phyloP scores from a whole-genome alignment of 2,113 vertebrate species.

The Fregetta grallaria region DNA sequence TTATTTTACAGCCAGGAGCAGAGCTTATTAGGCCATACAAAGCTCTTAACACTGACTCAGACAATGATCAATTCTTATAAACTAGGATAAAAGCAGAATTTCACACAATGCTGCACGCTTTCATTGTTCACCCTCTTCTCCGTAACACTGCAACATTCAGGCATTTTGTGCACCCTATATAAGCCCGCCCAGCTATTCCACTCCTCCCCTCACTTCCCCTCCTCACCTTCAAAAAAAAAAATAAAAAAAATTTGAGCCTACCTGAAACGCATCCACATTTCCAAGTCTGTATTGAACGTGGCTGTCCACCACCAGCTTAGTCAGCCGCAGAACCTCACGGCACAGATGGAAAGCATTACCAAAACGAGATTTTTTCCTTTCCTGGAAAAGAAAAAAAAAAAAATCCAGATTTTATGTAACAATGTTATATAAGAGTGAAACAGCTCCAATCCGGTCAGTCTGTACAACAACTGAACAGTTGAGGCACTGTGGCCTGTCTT shows the following conservation, averaged over 20 bases:
- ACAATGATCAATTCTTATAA: background rate
- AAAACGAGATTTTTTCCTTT: constrained; percentile 96
- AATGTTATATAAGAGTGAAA: background rate
- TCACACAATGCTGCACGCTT: accelerated
- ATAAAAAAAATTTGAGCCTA: background rate
- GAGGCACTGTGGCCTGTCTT: background rate
- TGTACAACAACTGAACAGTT: background rate
- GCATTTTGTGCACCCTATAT: background rate
- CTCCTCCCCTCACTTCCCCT: background rate
- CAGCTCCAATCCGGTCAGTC: background rate
- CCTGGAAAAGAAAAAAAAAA: constrained; percentile 67
- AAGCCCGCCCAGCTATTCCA: background rate
- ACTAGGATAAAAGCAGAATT: background rate
- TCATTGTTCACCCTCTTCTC: background rate
- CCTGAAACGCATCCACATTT: constrained; percentile 98
- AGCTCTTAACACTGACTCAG: background rate
- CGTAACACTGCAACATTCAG: accelerated
- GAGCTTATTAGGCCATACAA: background rate
- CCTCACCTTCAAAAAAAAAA: too few relatives aligned
- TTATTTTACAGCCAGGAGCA: background rate
- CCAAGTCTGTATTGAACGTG: constrained; percentile 97
- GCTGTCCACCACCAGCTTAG: constrained; percentile 97
- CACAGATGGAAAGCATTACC: constrained; percentile 98
- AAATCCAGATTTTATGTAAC: background rate
- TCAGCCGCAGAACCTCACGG: constrained; percentile 92